Base-by-base conservation (phyloP, 1,140 invertebrate species). In the Trichomalopsis sarcophagae region DNA sequence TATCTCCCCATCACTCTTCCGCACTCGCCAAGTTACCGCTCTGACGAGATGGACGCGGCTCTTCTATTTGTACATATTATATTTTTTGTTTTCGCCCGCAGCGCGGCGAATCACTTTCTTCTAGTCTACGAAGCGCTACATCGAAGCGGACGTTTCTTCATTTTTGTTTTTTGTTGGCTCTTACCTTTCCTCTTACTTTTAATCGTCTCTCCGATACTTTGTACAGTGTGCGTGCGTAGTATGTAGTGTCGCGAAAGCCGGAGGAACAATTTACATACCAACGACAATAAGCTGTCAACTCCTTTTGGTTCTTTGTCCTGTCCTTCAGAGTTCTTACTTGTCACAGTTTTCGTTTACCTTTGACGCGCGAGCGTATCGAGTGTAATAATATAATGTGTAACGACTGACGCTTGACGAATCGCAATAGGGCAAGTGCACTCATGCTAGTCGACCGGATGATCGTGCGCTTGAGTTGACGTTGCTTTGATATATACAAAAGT, bases 121-220 rank as follows among this genome's bases (percentile, higher is more conserved):
- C 84, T 85, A 85, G 84, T 85, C 84, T 81, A 81, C 44, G 40
- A 85, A 76, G 55, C 84, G 84, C 84, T 75, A 85, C 71, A 81
- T 68, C 55, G 78, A 81, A 85, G 55, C 13, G 69, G 21, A 71
- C n/a, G 13, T 50, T 50, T 50, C 33, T 50, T 17, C 55, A 1
- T 62, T 21, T 62, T 62, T 62, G 40, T 44, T 44, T 44, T 44
- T 44, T 44, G 40, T 44, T 44, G 40, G 14, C 66, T n/a, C 62
- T 84, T 44, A 27, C 4, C 33, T 17, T 79, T 79, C 44, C 40
- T 73, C 0, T 78, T 79, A 3, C 73, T 62, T 71, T 33, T 14
- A 14, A 10, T 62, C 36, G 27, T 36, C 9, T 30, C 30, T 73
- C 30, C 33, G 33, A 36, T 73, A 30, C 4, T 17, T 33, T 33